A percentile compares a stretch with the other conserved stretches of the same genome.
Conservation (phyloP, 2,888 invertebrate species). For the Epirrhoe alternata region DNA sequence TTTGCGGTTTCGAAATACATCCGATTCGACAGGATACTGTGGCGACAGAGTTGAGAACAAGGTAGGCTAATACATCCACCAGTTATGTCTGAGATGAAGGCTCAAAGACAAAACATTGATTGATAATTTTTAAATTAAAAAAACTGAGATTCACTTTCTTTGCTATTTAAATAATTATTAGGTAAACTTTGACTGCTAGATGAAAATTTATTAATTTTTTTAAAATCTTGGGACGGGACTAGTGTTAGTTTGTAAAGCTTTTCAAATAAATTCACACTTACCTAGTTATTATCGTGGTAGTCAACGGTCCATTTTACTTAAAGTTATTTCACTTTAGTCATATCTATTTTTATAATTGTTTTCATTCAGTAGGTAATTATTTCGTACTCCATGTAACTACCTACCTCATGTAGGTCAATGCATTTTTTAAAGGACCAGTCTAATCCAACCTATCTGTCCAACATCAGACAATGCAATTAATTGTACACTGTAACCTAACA, state of each 20-base stretch:
- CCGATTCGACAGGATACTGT: constrained; percentile 40
- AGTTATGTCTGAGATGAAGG: not conserved
- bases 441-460: constrained; percentile 10
- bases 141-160: too few species aligned
- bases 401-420: constrained; percentile 24
- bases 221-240: too few species aligned
- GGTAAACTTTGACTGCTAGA: too few species aligned
- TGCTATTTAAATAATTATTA: too few species aligned
- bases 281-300: too few species aligned
- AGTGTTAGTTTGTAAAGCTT: too few species aligned
- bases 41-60: constrained; percentile 24
- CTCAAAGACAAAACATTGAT: not conserved
- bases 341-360: not conserved
- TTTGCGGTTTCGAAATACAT: constrained; percentile 39
- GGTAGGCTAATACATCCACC: not conserved
- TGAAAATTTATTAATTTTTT: too few species aligned
- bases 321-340: too few species aligned
- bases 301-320: too few species aligned
- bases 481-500: not conserved
- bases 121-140: too few species aligned
- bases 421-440: constrained; percentile 19
- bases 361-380: not conserved
- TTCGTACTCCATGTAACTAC: constrained; percentile 5
- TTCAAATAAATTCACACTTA: too few species aligned
- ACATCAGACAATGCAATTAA: constrained; percentile 4